These are phyloP conservation scores for Drosophila sturtevanti DNA, from an alignment of 1,140 invertebrate species.

Conservation along the genomic window DNA sequence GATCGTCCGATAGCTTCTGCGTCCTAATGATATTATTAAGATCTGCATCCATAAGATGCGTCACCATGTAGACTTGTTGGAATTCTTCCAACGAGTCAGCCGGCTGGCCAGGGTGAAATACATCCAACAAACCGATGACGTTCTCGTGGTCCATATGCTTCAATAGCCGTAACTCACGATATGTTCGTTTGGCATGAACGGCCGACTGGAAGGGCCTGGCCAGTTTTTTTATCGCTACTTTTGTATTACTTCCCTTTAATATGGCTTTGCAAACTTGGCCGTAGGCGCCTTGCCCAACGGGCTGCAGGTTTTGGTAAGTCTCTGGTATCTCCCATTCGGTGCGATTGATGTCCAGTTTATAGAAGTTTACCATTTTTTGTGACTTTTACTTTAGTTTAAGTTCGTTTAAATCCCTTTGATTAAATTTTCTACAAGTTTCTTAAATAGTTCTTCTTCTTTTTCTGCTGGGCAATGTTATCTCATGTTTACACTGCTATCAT, in stretches of 20 bases:
- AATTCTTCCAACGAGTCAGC: constrained; percentile 89
- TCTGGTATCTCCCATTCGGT: constrained; percentile 98
- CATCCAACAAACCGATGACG: constrained; percentile 96
- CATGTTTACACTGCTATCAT: constrained; percentile 10
- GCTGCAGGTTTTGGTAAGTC: constrained; percentile 94
- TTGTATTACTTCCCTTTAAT: constrained; percentile 89
- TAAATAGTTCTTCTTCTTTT: constrained; percentile 50
- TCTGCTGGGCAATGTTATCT: constrained; percentile 43
- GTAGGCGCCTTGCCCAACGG: constrained; percentile 98
- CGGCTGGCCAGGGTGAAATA: constrained; percentile 91
- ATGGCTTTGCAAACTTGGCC: constrained; percentile 91
- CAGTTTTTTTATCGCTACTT: constrained; percentile 99
- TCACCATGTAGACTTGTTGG: constrained; percentile 97
- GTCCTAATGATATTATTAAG: constrained; percentile 99
- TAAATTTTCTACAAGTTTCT: constrained; percentile 35
- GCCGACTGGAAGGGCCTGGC: constrained; percentile 98
- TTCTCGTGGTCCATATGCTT: constrained; percentile 99
- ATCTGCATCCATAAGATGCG: constrained; percentile 99
- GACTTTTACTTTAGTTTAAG: constrained; percentile 37
- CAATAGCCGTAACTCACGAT: constrained; percentile 96
- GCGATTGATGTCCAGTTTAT: constrained; percentile 96
- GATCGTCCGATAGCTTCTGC: constrained; percentile 98
- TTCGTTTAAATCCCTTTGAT: constrained; percentile 22
- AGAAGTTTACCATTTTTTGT: constrained; percentile 84
- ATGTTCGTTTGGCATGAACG: constrained; percentile 99